phyloP scores from a whole-genome alignment of 2,888 invertebrate species.

The Hypena proboscidalis region DNA sequence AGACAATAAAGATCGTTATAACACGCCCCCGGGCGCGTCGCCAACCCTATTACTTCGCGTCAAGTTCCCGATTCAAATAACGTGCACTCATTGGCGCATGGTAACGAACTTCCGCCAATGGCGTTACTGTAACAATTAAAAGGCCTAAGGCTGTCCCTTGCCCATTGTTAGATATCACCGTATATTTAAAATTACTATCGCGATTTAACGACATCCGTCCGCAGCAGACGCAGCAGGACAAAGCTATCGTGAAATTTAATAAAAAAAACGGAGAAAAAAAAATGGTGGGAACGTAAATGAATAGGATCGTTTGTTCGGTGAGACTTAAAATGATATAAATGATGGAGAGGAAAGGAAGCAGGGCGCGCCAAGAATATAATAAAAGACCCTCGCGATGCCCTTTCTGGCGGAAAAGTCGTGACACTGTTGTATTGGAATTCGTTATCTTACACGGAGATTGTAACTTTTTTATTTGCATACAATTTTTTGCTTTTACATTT shows the following conservation, averaged over 20 bases:
- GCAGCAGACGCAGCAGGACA: constrained; percentile 46
- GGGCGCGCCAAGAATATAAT: constrained; percentile 46
- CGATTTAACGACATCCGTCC: constrained; percentile 65
- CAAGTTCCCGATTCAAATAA: constrained; percentile 62
- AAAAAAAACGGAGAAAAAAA: constrained; percentile 35
- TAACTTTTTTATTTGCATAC: constrained; percentile 24
- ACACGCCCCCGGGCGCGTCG: constrained; percentile 55
- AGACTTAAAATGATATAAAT: constrained; percentile 60
- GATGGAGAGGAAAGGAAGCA: constrained; percentile 46
- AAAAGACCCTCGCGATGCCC: constrained; percentile 50
- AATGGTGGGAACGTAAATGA: constrained; percentile 46
- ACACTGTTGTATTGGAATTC: constrained; percentile 50
- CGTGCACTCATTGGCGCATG: constrained; percentile 61
- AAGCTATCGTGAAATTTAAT: constrained; percentile 50
- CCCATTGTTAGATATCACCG: constrained; percentile 52
- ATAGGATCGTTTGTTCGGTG: constrained; percentile 57
- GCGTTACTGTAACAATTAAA: constrained; percentile 61
- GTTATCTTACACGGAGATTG: constrained; percentile 37
- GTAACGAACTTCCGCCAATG: constrained; percentile 70
- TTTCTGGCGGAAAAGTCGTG: constrained; percentile 56
- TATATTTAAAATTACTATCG: constrained; percentile 51
- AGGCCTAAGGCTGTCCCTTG: constrained; percentile 55
- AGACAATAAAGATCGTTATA: constrained; percentile 74
- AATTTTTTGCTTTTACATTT: constrained; percentile 4
- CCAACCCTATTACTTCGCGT: constrained; percentile 55